Base-by-base conservation (phyloP, 2,113 vertebrate species). In the Nothoprocta perdicaria region DNA sequence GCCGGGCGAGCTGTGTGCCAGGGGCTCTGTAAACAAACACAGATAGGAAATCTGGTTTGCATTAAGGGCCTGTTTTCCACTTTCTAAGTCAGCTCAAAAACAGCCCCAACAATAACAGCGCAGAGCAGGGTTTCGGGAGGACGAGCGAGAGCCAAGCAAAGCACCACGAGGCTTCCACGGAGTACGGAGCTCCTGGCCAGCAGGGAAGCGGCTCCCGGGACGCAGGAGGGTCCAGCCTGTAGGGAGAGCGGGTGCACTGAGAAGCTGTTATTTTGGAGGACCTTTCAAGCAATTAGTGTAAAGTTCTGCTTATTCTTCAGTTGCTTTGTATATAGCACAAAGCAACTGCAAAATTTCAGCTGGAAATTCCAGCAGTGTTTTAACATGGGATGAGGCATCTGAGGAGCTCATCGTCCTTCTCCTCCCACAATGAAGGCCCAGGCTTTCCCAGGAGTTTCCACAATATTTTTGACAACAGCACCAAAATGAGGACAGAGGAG, bases 31-130 rank as follows among this genome's bases (percentile, higher is more conserved):
- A 94, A 96, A 91, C 77, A 94, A 78, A 89, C 35, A 76, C 80
- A 88, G 89, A 92, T 31, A 92, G 41, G 86, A 96, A 95, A 94
- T 93, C 90, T 96, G 95, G 83, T 95, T 95, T 94, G 71, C 67
- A 95, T 97, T 93, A 96, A 72, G 68, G 5, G 58, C 65, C 73
- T 69, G 82, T 67, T 92, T 87, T 89, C 94, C 85, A 91, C 73
- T 90, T 94, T 89, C 94, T 84, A 86, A 84, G 50, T 85, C 21
- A 41, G 58, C 77, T 92, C 35, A 66, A 94, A 91, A 94, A 88
- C 61, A 92, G 72, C 5, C 88, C 46, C 88, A 58, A 38, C n/a
- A 89, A 72, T 29, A 89, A 75, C 38, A 38, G 85, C 73, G 80
- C 52, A 53, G 45, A 63, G 5, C 60, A 18, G 58, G 24, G 61